Conservation (phyloP, 2,113 vertebrate species). For the Hippocampus barbouri region DNA sequence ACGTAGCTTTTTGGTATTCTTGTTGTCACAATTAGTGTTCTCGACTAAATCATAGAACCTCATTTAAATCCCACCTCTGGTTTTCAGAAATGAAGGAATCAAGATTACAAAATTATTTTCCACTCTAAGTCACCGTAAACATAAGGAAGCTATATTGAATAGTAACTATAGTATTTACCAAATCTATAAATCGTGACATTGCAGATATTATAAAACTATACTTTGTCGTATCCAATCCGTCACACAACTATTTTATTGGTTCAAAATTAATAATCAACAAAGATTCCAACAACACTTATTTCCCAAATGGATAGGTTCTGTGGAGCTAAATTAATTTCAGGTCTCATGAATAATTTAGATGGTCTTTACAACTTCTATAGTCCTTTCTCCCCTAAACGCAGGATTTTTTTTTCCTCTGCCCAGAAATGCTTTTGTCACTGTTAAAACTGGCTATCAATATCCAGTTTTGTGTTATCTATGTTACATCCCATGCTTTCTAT, state of each 20-base stretch:
- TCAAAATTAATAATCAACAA: slow-evolving; percentile 55
- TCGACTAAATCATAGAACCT: not conserved
- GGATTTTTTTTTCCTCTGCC: too few relatives aligned
- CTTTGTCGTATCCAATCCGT: slow-evolving; percentile 31
- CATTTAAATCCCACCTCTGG: not conserved
- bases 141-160: not conserved
- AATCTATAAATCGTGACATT: not conserved
- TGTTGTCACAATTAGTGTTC: not conserved
- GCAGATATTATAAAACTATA: slow-evolving; percentile 9
- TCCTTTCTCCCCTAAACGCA: slow-evolving; percentile 10
- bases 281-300: slow-evolving; percentile 64
- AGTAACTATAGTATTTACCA: not conserved
- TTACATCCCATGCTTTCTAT: slow-evolving; percentile 30
- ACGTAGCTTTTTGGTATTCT: slow-evolving; percentile 6
- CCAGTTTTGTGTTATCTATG: slow-evolving; percentile 46
- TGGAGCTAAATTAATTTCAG: slow-evolving; percentile 65
- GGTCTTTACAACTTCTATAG: slow-evolving; percentile 57
- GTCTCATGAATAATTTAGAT: slow-evolving; percentile 67
- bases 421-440: slow-evolving; percentile 51
- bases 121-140: not conserved
- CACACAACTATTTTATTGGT: slow-evolving; percentile 41
- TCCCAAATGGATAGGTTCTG: slow-evolving; percentile 57
- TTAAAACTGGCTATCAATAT: slow-evolving; percentile 58
- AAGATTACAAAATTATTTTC: not conserved
- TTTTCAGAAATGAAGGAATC: not conserved